Conservation (phyloP, 2,797 vertebrate species). For the Coranthus polyacanthus region DNA sequence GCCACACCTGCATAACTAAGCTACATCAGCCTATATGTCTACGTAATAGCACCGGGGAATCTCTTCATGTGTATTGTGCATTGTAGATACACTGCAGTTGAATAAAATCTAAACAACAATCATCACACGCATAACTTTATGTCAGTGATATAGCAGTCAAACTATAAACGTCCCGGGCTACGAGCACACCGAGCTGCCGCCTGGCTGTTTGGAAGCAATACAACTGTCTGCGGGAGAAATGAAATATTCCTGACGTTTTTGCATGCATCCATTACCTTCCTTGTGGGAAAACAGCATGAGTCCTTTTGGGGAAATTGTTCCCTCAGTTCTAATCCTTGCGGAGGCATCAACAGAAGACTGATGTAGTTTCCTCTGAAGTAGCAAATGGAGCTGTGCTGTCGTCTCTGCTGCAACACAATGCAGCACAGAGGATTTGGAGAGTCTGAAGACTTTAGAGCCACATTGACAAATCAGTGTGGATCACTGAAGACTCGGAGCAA, state of each 20-base stretch:
- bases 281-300: slow-evolving; percentile 72
- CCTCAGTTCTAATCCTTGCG: slow-evolving; percentile 69
- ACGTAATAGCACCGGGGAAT: too few relatives aligned
- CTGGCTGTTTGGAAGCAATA: slow-evolving; percentile 42
- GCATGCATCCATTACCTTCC: slow-evolving; percentile 78
- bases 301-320: slow-evolving; percentile 72
- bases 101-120: neutral
- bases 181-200: slow-evolving; percentile 56
- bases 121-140: slow-evolving; percentile 57
- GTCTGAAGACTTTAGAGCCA: slow-evolving; percentile 42
- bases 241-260: slow-evolving; percentile 73
- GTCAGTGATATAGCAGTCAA: slow-evolving; percentile 65
- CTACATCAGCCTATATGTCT: too few relatives aligned
- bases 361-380: slow-evolving; percentile 69
- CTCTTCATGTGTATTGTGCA: too few relatives aligned
- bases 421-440: slow-evolving; percentile 28
- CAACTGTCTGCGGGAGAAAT: slow-evolving; percentile 68
- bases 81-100: too few relatives aligned
- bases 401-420: slow-evolving; percentile 57
- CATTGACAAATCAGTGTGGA: slow-evolving; percentile 57
- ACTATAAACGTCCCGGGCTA: slow-evolving; percentile 64
- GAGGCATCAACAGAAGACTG: slow-evolving; percentile 63
- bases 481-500: slow-evolving; percentile 37
- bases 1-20: too few relatives aligned
- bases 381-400: slow-evolving; percentile 69